phyloP scores from a whole-genome alignment of 2,113 vertebrate genomes.

The Phaethon lepturus region DNA sequence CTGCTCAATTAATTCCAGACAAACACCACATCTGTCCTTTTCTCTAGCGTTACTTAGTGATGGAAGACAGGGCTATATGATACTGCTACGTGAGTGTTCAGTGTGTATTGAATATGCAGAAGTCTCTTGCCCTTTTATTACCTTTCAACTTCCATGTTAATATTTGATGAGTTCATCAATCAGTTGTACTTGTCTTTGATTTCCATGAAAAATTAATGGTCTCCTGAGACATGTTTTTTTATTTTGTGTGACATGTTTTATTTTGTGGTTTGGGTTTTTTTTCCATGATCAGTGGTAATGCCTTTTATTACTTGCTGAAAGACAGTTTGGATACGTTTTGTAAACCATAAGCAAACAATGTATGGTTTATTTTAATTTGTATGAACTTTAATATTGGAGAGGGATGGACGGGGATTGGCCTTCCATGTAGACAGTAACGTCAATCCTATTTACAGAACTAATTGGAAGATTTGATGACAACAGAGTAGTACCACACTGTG shows the following conservation, averaged over 20 bases:
- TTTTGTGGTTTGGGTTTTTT: background rate
- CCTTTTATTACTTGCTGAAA: background rate
- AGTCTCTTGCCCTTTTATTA: slow-evolving; percentile 68
- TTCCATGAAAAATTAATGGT: slow-evolving; percentile 67
- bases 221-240: background rate
- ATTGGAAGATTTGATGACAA: background rate
- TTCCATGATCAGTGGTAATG: background rate
- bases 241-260: background rate
- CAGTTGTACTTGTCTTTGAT: slow-evolving; percentile 74
- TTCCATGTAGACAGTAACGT: background rate
- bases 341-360: background rate
- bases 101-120: slow-evolving; percentile 54
- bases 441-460: background rate
- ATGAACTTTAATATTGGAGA: background rate
- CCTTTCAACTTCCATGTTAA: slow-evolving; percentile 71
- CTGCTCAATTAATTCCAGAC: slow-evolving; percentile 21
- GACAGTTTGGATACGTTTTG: background rate
- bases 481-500: background rate
- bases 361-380: background rate
- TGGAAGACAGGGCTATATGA: slow-evolving; percentile 56
- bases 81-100: background rate
- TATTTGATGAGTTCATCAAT: slow-evolving; percentile 71
- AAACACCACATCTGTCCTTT: background rate
- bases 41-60: slow-evolving; percentile 50
- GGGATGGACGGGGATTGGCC: background rate